phyloP scores from a whole-genome alignment of 1,140 invertebrate species.

The Myzus persicae region DNA sequence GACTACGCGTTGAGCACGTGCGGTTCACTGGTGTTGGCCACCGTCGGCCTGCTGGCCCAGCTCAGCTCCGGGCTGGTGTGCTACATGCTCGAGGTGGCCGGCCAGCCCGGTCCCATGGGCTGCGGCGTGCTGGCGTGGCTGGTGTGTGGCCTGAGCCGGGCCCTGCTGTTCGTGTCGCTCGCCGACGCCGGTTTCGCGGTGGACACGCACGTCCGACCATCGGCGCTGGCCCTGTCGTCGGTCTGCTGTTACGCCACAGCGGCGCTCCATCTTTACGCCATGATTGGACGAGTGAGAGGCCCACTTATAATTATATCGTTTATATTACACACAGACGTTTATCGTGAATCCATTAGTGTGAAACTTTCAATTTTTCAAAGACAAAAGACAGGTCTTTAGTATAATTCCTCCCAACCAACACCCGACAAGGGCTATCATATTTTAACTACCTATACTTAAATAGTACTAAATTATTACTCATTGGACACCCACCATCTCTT shows the following conservation, averaged over 20 bases:
- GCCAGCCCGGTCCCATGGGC: conserved; percentile 11
- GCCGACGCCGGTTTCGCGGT: background rate
- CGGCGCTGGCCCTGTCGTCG: conserved; percentile 7
- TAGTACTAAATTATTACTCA: background rate
- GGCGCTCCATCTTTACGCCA: conserved; percentile 22
- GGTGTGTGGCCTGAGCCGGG: conserved; percentile 29
- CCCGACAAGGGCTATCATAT: background rate
- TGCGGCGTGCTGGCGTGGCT: conserved; percentile 45
- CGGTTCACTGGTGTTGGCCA: conserved; percentile 4
- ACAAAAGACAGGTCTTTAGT: too few relatives aligned
- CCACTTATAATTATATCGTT: background rate
- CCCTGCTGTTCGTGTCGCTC: conserved; percentile 31
- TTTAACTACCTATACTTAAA: background rate
- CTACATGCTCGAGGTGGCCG: conserved; percentile 21
- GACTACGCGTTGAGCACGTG: conserved; percentile 43
- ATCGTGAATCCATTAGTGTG: too few relatives aligned
- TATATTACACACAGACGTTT: background rate
- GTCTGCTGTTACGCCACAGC: conserved; percentile 43
- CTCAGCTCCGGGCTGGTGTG: conserved; percentile 50
- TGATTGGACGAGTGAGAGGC: background rate
- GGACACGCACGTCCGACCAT: background rate
- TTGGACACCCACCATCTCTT: too few relatives aligned
- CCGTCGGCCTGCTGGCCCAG: conserved; percentile 30
- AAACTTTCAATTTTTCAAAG: too few relatives aligned
- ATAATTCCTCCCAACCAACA: background rate